Base-by-base conservation (phyloP, 2,113 vertebrate species). In the Pimephales promelas region DNA sequence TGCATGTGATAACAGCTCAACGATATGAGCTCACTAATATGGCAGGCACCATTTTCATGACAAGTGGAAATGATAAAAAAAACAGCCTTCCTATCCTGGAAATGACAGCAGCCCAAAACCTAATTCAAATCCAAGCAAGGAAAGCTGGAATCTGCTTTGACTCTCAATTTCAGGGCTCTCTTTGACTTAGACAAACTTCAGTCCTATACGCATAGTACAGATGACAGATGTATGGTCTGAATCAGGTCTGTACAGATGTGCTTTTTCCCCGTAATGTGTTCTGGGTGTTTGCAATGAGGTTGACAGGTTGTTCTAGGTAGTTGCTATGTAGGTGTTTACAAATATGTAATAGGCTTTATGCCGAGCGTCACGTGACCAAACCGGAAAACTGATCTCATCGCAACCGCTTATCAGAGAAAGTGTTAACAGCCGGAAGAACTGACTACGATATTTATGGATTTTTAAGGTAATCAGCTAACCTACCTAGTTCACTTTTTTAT, bases 101-200 rank as follows among this genome's bases (percentile, higher is more conserved):
- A 34, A 36, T 57, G 49, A 52, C 68, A 66, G 3, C 26, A 80
- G 10, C 34, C 26, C 5, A 34, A 80, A 54, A 64, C n/a, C 61
- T 54, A 26, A 4, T 54, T 59, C 79, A 79, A 76, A 68, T 56
- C 31, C 52, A 66, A 43, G 61, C 52, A 66, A 43, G 61, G 84
- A 79, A 86, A 87, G 84, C 83, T 89, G 88, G 81, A 61, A 66
- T 14, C 20, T 26, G 28, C 54, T 79, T 45, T 52, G 66, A 40
- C 34, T 34, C 16, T 34, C 31, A 36, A 40, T 72, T 73, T 80
- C 81, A 75, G 34, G 64, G 64, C 71, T 81, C 43, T 82, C 84
- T 83, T 31, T 84, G 81, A 85, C 71, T 84, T 78, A 18, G 61
- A 68, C 59, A 40, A 52, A 31, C 40, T 73, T 73, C 24, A 73